Evolutionary conservation across 2,888 invertebrate species (phyloP).

Genomic region (Charanyca ferruginea): DNA sequence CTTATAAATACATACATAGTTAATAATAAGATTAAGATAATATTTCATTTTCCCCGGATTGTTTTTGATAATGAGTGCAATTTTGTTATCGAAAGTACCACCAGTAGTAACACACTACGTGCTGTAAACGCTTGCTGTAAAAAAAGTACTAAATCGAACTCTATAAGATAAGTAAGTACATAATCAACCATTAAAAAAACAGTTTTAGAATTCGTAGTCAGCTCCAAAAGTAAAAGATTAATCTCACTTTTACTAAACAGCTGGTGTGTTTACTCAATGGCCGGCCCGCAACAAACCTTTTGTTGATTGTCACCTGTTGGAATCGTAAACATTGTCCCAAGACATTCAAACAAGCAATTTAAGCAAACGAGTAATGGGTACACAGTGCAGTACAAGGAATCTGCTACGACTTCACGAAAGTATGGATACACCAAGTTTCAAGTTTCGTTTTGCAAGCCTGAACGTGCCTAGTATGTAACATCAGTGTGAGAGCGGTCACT

Average conservation of each 20-base stretch:
- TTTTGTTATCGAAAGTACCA: too few species aligned
- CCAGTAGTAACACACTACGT: too few species aligned
- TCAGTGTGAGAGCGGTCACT: slow-evolving; percentile 18
- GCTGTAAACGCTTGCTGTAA: too few species aligned
- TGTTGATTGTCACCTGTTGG: slow-evolving; percentile 81
- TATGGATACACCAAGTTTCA: slow-evolving; percentile 49
- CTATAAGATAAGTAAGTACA: not conserved
- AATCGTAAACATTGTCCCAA: slow-evolving; percentile 80
- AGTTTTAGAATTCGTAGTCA: not conserved
- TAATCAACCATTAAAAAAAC: not conserved
- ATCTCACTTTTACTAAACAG: slow-evolving; percentile 45
- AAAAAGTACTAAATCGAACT: not conserved
- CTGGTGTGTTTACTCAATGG: slow-evolving; percentile 51
- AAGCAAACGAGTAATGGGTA: slow-evolving; percentile 72
- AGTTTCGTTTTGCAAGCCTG: slow-evolving; percentile 56
- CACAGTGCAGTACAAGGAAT: slow-evolving; percentile 53
- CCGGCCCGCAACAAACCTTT: slow-evolving; percentile 69
- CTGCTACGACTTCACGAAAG: slow-evolving; percentile 43
- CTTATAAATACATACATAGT: too few species aligned
- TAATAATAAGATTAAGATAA: too few species aligned
- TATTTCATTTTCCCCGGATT: too few species aligned
- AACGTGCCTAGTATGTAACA: slow-evolving; percentile 31
- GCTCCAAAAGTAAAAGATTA: slow-evolving; percentile 5
- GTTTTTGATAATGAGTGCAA: too few species aligned
- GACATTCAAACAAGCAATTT: slow-evolving; percentile 79